Percentiles rank a stretch among this genome's conserved stretches.
These are phyloP conservation scores for Propithecus perrieri DNA, from an alignment of 2,797 vertebrate genomes.

Conservation along the genomic window DNA sequence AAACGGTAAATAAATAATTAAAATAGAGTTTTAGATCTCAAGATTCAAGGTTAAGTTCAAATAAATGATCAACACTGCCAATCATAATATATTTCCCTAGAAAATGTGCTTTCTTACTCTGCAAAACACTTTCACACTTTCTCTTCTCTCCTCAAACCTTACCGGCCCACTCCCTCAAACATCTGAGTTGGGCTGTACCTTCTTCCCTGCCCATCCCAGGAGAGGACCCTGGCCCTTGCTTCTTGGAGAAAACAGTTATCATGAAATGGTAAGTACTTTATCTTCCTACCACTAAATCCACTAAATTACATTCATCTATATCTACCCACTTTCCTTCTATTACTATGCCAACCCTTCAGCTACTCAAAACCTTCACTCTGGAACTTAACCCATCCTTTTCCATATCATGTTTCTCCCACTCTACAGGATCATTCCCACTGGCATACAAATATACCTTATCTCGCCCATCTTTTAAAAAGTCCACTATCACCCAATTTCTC, in stretches of 20 bases:
- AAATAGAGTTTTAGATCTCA: conserved; percentile 1
- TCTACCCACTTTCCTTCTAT: background rate
- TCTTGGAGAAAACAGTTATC: background rate
- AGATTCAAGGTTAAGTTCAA: conserved; percentile 16
- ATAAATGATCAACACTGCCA: background rate
- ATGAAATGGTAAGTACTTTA: background rate
- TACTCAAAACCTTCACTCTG: background rate
- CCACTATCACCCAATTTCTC: background rate
- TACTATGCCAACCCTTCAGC: background rate
- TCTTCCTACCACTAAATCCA: background rate
- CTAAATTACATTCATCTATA: background rate
- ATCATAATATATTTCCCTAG: background rate
- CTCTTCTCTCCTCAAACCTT: background rate
- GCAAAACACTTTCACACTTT: background rate
- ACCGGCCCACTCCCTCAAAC: background rate
- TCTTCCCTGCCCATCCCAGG: background rate
- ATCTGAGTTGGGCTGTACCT: background rate
- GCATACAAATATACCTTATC: background rate
- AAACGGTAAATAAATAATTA: conserved; percentile 7
- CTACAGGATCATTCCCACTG: background rate
- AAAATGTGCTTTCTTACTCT: background rate
- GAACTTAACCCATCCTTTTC: background rate
- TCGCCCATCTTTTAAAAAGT: background rate
- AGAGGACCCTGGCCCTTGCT: background rate
- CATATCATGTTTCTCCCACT: background rate